Evolutionary conservation across 1,140 invertebrate genomes (phyloP).

Genomic region (Manduca sexta): DNA sequence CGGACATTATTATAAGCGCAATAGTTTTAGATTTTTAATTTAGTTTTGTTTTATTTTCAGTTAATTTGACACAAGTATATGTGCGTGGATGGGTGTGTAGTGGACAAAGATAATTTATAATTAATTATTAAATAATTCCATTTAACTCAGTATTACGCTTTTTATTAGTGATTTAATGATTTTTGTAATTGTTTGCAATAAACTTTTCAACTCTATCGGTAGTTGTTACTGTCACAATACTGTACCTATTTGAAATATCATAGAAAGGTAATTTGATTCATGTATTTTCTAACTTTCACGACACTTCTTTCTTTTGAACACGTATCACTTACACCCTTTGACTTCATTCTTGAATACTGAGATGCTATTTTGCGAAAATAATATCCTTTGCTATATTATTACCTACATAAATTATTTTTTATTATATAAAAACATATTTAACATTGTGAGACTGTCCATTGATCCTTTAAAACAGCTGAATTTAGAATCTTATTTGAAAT

Average conservation of each 20-base stretch:
- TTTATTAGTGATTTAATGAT: constrained; percentile 12
- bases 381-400: too few species aligned
- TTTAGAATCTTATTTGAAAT: too few species aligned
- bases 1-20: too few species aligned
- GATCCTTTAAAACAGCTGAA: too few species aligned
- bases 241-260: background rate
- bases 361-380: too few species aligned
- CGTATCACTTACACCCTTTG: background rate
- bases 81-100: constrained; percentile 61
- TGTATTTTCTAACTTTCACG: background rate
- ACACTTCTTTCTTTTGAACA: background rate
- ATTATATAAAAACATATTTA: too few species aligned
- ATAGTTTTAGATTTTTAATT: constrained; percentile 34
- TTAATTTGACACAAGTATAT: constrained; percentile 64
- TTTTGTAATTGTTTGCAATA: constrained; percentile 24
- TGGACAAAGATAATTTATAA: constrained; percentile 16
- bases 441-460: too few species aligned
- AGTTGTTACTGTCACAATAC: background rate
- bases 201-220: constrained; percentile 2
- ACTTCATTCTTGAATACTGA: too few species aligned
- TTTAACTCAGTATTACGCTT: constrained; percentile 21
- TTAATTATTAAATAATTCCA: constrained; percentile 10
- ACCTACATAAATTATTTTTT: too few species aligned
- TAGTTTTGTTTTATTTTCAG: constrained; percentile 59
- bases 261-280: background rate